These are phyloP conservation scores for Caenorhabditis sp. DNA, from an alignment of 2,888 invertebrate species.

Conservation along the genomic window DNA sequence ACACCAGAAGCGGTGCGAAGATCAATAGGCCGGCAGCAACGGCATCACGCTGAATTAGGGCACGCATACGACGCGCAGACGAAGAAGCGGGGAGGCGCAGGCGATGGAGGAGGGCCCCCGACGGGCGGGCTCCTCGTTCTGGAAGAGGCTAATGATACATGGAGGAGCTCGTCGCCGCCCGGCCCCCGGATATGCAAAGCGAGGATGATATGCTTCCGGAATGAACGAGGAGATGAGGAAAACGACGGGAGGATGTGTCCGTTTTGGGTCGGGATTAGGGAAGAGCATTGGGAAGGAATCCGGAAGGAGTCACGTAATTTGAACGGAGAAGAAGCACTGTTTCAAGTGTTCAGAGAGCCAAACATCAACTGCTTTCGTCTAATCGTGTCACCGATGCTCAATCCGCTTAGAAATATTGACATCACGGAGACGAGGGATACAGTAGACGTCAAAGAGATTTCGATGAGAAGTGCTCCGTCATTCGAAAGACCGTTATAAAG, in stretches of 20 bases:
- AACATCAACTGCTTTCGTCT: no score
- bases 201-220: slow-evolving; percentile 36
- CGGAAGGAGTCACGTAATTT: no score
- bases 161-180: slow-evolving; percentile 11
- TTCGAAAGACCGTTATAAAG: no score
- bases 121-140: slow-evolving; percentile 35
- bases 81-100: slow-evolving; percentile 31
- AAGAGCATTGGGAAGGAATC: no score
- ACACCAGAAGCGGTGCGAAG: slow-evolving; percentile 57
- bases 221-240: slow-evolving; percentile 2
- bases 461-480: no score
- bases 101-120: neutral
- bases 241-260: slow-evolving; percentile 20
- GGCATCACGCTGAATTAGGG: slow-evolving; percentile 54
- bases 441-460: no score
- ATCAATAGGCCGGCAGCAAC: slow-evolving; percentile 55
- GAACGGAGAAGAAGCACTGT: no score
- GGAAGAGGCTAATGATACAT: slow-evolving; percentile 52
- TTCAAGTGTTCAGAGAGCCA: no score
- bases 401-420: no score
- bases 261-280: slow-evolving; percentile 2
- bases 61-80: slow-evolving; percentile 44
- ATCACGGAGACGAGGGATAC: no score
- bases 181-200: slow-evolving; percentile 35
- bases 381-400: no score